A percentile compares a stretch with the other conserved stretches of the same genome.
Conservation (phyloP, 2,113 vertebrate species). For the Lontra canadensis region DNA sequence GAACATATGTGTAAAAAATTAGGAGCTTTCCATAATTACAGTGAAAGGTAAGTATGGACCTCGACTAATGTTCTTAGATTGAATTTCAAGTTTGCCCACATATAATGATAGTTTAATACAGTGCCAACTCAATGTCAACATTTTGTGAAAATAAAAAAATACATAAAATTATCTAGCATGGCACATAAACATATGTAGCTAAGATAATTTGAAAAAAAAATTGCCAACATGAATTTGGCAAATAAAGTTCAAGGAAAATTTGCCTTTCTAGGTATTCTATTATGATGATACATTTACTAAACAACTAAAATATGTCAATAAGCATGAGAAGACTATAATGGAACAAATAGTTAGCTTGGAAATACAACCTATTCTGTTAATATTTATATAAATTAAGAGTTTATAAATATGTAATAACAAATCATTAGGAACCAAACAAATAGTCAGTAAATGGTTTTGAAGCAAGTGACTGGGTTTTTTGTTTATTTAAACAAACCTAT, state of each 20-base stretch:
- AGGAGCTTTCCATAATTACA: background rate
- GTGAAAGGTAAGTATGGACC: background rate
- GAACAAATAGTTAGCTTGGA: background rate
- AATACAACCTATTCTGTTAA: background rate
- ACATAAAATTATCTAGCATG: background rate
- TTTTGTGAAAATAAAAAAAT: constrained; percentile 1
- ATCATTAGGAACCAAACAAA: background rate
- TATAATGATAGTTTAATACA: background rate
- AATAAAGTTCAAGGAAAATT: background rate
- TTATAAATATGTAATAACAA: constrained; percentile 8
- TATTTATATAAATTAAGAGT: background rate
- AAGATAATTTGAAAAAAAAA: background rate
- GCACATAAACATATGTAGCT: background rate
- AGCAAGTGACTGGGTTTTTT: background rate
- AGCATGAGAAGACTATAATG: background rate
- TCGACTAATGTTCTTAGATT: background rate
- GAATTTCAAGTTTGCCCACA: background rate
- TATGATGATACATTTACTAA: background rate
- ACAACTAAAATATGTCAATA: background rate
- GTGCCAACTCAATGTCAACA: background rate
- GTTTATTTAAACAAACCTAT: background rate
- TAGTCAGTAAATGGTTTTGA: background rate
- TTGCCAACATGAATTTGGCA: background rate
- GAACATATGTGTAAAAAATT: background rate
- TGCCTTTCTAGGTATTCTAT: background rate